These are phyloP conservation scores for Cygnus atratus DNA, from an alignment of 2,113 vertebrate species.

Conservation along the genomic window DNA sequence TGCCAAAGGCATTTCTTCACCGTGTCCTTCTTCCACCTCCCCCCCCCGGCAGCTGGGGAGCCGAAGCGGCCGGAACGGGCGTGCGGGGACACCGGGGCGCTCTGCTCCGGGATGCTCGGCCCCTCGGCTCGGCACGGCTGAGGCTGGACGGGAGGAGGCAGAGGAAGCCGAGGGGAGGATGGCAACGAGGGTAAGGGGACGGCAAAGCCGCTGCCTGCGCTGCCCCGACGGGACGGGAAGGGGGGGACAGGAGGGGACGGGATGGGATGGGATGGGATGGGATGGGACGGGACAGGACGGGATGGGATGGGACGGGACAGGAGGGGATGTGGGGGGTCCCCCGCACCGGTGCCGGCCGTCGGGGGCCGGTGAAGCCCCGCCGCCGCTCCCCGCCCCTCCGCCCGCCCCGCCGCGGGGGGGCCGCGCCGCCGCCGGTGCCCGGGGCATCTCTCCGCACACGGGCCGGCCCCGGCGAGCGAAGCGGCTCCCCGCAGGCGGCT, in stretches of 20 bases:
- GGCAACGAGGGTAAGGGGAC: neutral
- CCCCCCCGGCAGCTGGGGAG: neutral
- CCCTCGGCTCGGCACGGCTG: neutral
- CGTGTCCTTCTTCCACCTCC: neutral
- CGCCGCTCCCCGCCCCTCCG: no score
- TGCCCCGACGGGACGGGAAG: no score
- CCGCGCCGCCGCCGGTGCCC: no score
- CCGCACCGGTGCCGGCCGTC: no score
- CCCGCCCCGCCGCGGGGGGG: no score
- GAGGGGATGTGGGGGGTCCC: no score
- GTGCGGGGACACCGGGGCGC: neutral
- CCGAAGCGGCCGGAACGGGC: neutral
- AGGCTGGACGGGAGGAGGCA: neutral
- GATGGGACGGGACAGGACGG: neutral
- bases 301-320: neutral
- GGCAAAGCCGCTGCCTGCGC: neutral
- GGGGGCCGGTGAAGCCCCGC: no score
- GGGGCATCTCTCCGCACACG: no score
- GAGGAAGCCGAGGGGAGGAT: neutral
- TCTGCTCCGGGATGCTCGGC: neutral
- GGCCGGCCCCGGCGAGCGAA: no score
- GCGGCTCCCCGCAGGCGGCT: no score
- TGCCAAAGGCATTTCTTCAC: neutral
- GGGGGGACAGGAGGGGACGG: no score
- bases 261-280: no score